phyloP scores from a whole-genome alignment of 2,797 vertebrate genomes.

The Podarcis siculus region DNA sequence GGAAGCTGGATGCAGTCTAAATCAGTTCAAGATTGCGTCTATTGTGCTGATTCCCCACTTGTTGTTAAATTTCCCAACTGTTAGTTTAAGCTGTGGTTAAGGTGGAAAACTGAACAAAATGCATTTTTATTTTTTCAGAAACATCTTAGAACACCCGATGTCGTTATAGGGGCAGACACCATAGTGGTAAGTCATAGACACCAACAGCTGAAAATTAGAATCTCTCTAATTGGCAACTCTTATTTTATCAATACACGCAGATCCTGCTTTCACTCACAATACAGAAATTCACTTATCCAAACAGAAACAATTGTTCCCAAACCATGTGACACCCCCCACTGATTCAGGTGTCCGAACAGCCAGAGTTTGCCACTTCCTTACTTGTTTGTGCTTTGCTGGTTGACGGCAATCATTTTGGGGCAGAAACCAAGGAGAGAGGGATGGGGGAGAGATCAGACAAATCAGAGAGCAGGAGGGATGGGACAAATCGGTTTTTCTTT shows the following conservation, averaged over 20 bases:
- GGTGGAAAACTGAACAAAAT: background rate
- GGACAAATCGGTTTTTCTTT: no score
- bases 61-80: background rate
- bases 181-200: slow-evolving; percentile 87
- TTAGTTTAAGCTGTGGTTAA: background rate
- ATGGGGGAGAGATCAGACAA: no score
- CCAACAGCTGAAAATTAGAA: background rate
- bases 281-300: no score
- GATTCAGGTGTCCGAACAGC: no score
- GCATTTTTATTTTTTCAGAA: slow-evolving; percentile 77
- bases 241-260: background rate
- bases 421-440: no score
- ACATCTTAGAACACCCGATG: slow-evolving; percentile 89
- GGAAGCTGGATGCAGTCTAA: background rate
- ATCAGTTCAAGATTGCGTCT: background rate
- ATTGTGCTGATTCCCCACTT: background rate
- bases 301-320: no score
- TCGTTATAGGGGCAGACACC: slow-evolving; percentile 97
- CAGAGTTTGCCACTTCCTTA: no score
- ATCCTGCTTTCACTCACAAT: no score
- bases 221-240: background rate
- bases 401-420: no score
- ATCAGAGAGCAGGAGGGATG: no score
- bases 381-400: no score
- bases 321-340: no score